These are phyloP conservation scores for Emesis furor DNA, from an alignment of 2,888 invertebrate genomes.

Conservation along the genomic window DNA sequence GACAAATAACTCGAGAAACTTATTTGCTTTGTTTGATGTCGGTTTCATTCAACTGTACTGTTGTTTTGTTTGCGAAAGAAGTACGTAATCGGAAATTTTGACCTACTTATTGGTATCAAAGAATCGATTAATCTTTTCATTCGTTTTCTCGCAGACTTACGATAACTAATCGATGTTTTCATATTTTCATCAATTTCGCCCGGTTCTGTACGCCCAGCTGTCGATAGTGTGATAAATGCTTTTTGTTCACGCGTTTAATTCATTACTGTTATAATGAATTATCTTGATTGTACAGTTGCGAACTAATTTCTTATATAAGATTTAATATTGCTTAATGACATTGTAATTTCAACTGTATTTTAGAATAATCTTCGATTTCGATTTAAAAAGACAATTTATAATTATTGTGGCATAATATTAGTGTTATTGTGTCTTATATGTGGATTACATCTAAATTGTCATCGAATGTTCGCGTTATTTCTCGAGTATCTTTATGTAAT, in stretches of 20 bases:
- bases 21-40: background rate
- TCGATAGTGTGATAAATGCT: constrained; percentile 39
- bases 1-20: background rate
- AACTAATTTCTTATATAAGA: constrained; percentile 77
- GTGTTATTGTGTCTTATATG: constrained; percentile 73
- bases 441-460: constrained; percentile 73
- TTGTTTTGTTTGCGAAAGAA: background rate
- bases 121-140: background rate
- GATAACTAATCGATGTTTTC: constrained; percentile 65
- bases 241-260: constrained; percentile 39
- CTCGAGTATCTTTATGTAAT: constrained; percentile 76
- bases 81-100: background rate
- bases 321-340: constrained; percentile 76
- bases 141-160: constrained; percentile 7
- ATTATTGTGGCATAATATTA: constrained; percentile 81
- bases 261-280: constrained; percentile 73
- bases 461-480: constrained; percentile 76
- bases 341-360: constrained; percentile 79
- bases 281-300: constrained; percentile 71
- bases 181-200: constrained; percentile 56
- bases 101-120: background rate
- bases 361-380: constrained; percentile 79
- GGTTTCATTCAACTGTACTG: background rate
- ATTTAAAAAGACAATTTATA: constrained; percentile 82
- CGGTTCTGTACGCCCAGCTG: constrained; percentile 31